Evolutionary conservation across 1,140 invertebrate species (phyloP), one percentile per base, ranked within the genome.

Genomic region (Episyrphus balteatus): DNA sequence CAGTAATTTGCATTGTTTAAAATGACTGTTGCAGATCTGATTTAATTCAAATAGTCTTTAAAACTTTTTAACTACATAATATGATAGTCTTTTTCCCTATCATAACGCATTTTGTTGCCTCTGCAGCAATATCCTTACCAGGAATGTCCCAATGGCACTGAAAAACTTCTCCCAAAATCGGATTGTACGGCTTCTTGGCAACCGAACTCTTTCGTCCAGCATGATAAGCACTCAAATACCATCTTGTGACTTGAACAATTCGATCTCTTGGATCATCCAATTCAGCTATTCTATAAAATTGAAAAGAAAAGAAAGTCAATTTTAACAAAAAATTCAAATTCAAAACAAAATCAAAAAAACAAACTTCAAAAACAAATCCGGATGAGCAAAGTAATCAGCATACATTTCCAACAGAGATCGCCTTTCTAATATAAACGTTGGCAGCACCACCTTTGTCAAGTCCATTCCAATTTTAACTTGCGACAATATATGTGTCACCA

Each of bases 401-500:
- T 98, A 93, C 88, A 97, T 98, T 73, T 98, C 95, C 34, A 98
- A 73, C 33, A 98, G 77, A 2, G 94, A 98, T 51, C 94, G 77
- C 55, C 92, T 80, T 64, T 98, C 95, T 54, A 98, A 72, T 52
- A 97, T 96, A 62, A 97, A 97, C 12, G 90, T 94, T n/a, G 93
- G 93, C 48, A 98, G 70, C 31, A 91, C 91, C 47, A 98, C 92
- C 78, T 96, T 98, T 3, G 94, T 98, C 56, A 98, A 77, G 71
- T 98, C 94, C 94, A 98, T 98, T 41, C 94, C 94, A 61, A 98
- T 96, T 69, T 95, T 87, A 46, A 95, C 90, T 78, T 96, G 92
- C 21, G 92, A 95, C 43, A 98, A 71, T 13, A 98, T 74, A 70
- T 96, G 92, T 42, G 86, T 86, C 53, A 98, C 88, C 51, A 98